Conservation (phyloP, 2,797 vertebrate species). For the Cyclopterus lumpus region DNA sequence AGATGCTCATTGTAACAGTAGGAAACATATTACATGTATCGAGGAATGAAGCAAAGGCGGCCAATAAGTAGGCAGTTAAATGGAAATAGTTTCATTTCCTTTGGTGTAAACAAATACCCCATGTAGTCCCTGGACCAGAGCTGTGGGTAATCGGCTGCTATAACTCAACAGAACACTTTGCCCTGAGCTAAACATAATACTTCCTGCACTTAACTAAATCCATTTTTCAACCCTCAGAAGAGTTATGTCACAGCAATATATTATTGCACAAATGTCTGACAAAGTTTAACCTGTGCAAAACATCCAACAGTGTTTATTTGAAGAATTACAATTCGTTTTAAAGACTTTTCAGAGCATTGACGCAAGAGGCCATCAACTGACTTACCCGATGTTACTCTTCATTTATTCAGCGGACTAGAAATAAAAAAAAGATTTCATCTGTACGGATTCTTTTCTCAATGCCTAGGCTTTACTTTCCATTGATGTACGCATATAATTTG, state of each 20-base stretch:
- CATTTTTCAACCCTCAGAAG: slow-evolving; percentile 79
- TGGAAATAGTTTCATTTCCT: slow-evolving; percentile 82
- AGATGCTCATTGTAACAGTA: slow-evolving; percentile 64
- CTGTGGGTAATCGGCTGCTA: slow-evolving; percentile 79
- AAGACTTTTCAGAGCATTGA: neutral
- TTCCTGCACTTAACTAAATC: slow-evolving; percentile 83
- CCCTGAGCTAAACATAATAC: slow-evolving; percentile 82
- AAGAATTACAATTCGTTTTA: neutral
- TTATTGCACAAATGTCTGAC: slow-evolving; percentile 59
- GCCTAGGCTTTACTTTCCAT: slow-evolving; percentile 50
- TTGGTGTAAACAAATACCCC: slow-evolving; percentile 83
- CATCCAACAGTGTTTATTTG: slow-evolving; percentile 27
- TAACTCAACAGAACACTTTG: slow-evolving; percentile 81
- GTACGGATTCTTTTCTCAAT: slow-evolving; percentile 36
- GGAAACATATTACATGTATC: slow-evolving; percentile 67
- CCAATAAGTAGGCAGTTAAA: slow-evolving; percentile 77
- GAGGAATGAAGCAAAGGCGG: slow-evolving; percentile 66
- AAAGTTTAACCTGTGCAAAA: slow-evolving; percentile 49
- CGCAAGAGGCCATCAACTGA: neutral
- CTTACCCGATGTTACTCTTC: neutral
- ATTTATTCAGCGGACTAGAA: slow-evolving; percentile 18
- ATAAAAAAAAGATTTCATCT: slow-evolving; percentile 32
- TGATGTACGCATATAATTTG: slow-evolving; percentile 33
- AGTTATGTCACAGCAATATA: slow-evolving; percentile 62
- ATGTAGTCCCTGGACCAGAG: slow-evolving; percentile 70